These are phyloP conservation scores for Chiloscyllium plagiosum DNA, from an alignment of 2,113 vertebrate genomes.

Conservation along the genomic window DNA sequence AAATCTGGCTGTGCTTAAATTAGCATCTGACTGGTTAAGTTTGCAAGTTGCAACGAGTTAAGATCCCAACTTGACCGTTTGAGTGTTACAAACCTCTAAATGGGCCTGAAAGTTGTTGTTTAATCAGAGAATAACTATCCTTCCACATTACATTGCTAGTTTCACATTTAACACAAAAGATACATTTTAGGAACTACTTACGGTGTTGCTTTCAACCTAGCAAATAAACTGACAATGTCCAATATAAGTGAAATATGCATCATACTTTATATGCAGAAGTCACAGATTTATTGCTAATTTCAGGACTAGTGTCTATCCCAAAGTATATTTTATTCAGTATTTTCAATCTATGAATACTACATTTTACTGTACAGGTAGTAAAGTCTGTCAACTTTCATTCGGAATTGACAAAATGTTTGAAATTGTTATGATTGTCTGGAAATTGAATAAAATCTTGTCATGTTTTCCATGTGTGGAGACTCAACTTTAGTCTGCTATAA, in stretches of 20 bases:
- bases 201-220: background rate
- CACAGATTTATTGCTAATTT: background rate
- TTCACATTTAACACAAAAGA: background rate
- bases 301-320: background rate
- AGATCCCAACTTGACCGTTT: background rate
- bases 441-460: background rate
- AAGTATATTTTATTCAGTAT: background rate
- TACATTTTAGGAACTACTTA: background rate
- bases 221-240: too few species aligned
- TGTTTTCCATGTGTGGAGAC: background rate
- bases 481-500: background rate
- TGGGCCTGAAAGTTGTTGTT: background rate
- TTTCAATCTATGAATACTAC: background rate
- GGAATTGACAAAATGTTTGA: background rate
- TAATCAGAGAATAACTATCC: too few species aligned
- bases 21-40: background rate
- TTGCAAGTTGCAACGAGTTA: background rate
- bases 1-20: background rate
- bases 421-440: background rate
- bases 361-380: background rate
- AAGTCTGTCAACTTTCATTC: background rate
- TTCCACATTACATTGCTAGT: background rate
- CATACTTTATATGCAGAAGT: background rate
- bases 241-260: background rate
- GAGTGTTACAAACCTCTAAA: background rate